Conservation (phyloP, 2,888 invertebrate genomes). For the Agriopis leucophaearia region DNA sequence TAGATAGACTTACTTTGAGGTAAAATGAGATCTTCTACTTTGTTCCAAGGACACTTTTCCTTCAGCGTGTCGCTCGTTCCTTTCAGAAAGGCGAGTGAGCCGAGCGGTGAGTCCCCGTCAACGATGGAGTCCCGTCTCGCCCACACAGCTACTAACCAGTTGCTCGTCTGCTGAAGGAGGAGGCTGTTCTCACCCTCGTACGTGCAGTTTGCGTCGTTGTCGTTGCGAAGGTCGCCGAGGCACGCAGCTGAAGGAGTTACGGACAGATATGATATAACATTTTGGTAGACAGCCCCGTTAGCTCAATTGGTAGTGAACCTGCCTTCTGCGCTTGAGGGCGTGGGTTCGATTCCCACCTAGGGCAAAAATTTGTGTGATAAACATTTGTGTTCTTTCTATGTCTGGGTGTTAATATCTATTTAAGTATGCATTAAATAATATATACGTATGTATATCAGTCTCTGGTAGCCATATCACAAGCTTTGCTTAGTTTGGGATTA, state of each 20-base stretch:
- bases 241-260: constrained; percentile 85
- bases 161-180: constrained; percentile 94
- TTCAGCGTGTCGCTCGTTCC: constrained; percentile 83
- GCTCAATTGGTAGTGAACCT: too few relatives aligned
- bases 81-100: constrained; percentile 88
- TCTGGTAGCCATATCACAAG: too few relatives aligned
- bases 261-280: too few relatives aligned
- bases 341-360: too few relatives aligned
- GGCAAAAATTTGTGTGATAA: too few relatives aligned
- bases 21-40: constrained; percentile 75
- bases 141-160: constrained; percentile 92
- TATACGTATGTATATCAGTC: too few relatives aligned
- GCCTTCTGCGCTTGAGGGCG: too few relatives aligned
- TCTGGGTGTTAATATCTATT: too few relatives aligned
- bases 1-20: constrained; percentile 59
- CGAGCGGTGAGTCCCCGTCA: constrained; percentile 87
- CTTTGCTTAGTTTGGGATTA: too few relatives aligned
- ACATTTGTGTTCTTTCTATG: too few relatives aligned
- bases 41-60: constrained; percentile 82
- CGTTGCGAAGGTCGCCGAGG: constrained; percentile 91
- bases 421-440: too few relatives aligned
- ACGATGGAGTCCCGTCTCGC: constrained; percentile 67
- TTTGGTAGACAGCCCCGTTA: too few relatives aligned
- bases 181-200: constrained; percentile 98
- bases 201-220: constrained; percentile 95